Evolutionary conservation across 2,888 invertebrate genomes (phyloP), one percentile per base, ranked within the genome.

Genomic region (Lithophane socia): DNA sequence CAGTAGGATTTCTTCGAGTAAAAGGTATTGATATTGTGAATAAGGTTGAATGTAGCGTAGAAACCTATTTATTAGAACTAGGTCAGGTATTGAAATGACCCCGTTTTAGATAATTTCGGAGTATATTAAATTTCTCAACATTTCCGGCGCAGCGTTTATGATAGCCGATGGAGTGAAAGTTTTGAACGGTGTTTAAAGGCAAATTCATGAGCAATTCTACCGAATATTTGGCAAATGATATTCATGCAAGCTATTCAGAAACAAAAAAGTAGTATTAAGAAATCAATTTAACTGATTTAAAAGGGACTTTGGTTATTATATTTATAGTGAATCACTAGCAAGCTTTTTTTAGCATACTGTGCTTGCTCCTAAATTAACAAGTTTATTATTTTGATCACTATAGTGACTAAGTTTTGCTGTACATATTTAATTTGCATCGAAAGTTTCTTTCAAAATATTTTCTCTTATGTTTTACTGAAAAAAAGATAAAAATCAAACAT

Each of bases 61-160:
- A 60, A 71, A 83, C 70, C 63, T 77, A 68, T 82, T 82, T 82
- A 69, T 63, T 37, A 42, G 8, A 83, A 58, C 73, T 77, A 69
- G 86, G 86, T 78, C 79, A 72, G 84, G 70, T 78, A 83, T 83
- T 72, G 71, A 65, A 86, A 83, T 78, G 37, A 85, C 58, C 66
- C 66, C 56, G 54, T 67, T 86, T 77, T 66, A 56, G 77, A 66
- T 83, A 16, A 78, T 69, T 83, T 74, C 29, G 10, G 4, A 37
- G 68, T 76, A 29, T 74, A 86, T 77, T 68, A 73, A 56, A 83
- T 74, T 75, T 71, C 79, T 73, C 68, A 67, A 52, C 52, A 42
- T 72, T 83, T 49, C 58, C n/a, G 10, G n/a, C 9, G 58, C 29
- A 47, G 61, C 86, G 29, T 83, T 85, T 60, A 52, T 65, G 29